A percentile compares a stretch with the other conserved stretches of the same genome.
Evolutionary conservation across 2,888 invertebrate genomes (phyloP).

Genomic region (Junonia oenone): DNA sequence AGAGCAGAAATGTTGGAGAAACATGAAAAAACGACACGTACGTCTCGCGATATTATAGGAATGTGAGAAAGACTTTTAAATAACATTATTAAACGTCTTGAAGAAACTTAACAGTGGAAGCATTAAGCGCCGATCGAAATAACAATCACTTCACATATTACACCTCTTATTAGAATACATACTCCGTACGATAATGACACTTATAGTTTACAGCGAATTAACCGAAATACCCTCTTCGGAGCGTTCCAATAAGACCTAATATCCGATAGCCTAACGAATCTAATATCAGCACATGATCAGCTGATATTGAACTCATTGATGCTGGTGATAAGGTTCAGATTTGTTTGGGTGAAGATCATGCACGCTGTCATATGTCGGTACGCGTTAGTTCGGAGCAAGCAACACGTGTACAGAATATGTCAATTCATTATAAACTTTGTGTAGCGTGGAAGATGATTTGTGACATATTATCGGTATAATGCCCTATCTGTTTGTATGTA

Average conservation of each 20-base stretch:
- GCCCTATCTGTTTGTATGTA: slow-evolving; percentile 64
- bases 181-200: slow-evolving; percentile 31
- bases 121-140: slow-evolving; percentile 28
- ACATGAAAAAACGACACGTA: background rate
- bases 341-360: slow-evolving; percentile 25
- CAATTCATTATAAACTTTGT: slow-evolving; percentile 79
- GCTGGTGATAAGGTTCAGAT: slow-evolving; percentile 30
- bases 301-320: slow-evolving; percentile 28
- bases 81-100: slow-evolving; percentile 15
- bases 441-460: slow-evolving; percentile 70
- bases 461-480: slow-evolving; percentile 74
- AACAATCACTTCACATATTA: slow-evolving; percentile 34
- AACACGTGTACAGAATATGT: slow-evolving; percentile 76
- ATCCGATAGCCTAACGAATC: slow-evolving; percentile 32
- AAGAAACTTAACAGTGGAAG: slow-evolving; percentile 25
- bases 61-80: slow-evolving; percentile 6
- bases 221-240: slow-evolving; percentile 31
- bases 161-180: slow-evolving; percentile 39
- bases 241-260: slow-evolving; percentile 35
- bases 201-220: slow-evolving; percentile 25
- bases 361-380: slow-evolving; percentile 35
- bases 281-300: slow-evolving; percentile 21
- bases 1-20: background rate
- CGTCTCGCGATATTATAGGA: background rate
- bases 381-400: slow-evolving; percentile 39